These are phyloP conservation scores for Mirounga angustirostris DNA, from an alignment of 2,113 vertebrate genomes.

Conservation along the genomic window DNA sequence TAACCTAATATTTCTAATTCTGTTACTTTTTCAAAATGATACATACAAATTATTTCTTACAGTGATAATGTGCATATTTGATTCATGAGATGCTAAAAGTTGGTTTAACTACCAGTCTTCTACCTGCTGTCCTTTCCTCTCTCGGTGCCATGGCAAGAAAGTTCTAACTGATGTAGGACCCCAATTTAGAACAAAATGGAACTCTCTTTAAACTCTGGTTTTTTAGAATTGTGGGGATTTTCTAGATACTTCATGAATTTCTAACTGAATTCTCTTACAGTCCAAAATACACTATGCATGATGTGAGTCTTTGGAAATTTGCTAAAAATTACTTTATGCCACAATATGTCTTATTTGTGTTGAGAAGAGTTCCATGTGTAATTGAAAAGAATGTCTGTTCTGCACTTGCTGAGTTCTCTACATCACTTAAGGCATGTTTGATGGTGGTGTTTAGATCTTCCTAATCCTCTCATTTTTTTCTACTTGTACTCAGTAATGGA, in stretches of 20 bases:
- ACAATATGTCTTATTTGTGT: background rate
- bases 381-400: background rate
- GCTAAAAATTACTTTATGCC: background rate
- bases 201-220: background rate
- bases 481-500: background rate
- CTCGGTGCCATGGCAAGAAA: background rate
- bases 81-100: background rate
- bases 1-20: background rate
- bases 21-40: slow-evolving; percentile 1
- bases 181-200: background rate
- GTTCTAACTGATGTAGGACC: background rate
- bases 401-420: background rate
- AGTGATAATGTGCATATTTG: background rate
- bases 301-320: background rate
- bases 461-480: background rate
- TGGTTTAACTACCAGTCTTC: background rate
- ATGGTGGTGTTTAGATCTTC: background rate
- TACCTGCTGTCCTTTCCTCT: background rate
- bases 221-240: background rate
- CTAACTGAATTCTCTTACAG: background rate
- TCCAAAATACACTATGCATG: background rate
- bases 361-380: background rate
- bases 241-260: background rate
- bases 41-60: background rate
- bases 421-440: background rate